Evolutionary conservation across 2,888 invertebrate genomes (phyloP).

Genomic region (Dermolepida albohirtum): DNA sequence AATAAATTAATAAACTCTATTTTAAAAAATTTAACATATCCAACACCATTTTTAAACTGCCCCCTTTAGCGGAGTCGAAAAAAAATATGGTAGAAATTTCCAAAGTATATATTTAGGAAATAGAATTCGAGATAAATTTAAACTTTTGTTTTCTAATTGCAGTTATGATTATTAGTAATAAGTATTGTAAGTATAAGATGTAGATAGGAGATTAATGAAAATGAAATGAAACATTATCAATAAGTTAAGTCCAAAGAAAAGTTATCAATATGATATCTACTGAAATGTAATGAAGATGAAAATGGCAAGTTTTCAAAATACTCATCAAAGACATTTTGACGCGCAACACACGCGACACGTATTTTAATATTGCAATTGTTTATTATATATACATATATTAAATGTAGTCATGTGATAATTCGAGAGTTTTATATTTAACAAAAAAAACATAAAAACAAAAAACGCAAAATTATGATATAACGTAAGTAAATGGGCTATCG

Average conservation of each 20-base stretch:
- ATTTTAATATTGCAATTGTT: slow-evolving; percentile 55
- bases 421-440: slow-evolving; percentile 50
- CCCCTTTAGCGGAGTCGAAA: slow-evolving; percentile 5
- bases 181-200: slow-evolving; percentile 36
- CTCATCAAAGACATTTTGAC: slow-evolving; percentile 17
- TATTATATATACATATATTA: slow-evolving; percentile 51
- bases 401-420: slow-evolving; percentile 61
- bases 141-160: slow-evolving; percentile 24
- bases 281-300: neutral
- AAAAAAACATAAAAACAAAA: slow-evolving; percentile 23
- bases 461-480: slow-evolving; percentile 27
- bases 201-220: slow-evolving; percentile 33
- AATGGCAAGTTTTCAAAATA: slow-evolving; percentile 1
- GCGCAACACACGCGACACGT: slow-evolving; percentile 43
- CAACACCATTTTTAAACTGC: slow-evolving; percentile 7
- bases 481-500: slow-evolving; percentile 10
- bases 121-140: slow-evolving; percentile 4
- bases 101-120: slow-evolving; percentile 13
- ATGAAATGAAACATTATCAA: slow-evolving; percentile 25
- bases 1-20: neutral
- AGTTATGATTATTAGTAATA: slow-evolving; percentile 23
- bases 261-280: slow-evolving; percentile 18
- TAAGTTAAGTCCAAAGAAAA: slow-evolving; percentile 13
- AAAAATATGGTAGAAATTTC: slow-evolving; percentile 7
- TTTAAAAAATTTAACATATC: slow-evolving; percentile 20